Base-by-base conservation (phyloP, 2,113 vertebrate genomes). In the Ariopsis seemanni region DNA sequence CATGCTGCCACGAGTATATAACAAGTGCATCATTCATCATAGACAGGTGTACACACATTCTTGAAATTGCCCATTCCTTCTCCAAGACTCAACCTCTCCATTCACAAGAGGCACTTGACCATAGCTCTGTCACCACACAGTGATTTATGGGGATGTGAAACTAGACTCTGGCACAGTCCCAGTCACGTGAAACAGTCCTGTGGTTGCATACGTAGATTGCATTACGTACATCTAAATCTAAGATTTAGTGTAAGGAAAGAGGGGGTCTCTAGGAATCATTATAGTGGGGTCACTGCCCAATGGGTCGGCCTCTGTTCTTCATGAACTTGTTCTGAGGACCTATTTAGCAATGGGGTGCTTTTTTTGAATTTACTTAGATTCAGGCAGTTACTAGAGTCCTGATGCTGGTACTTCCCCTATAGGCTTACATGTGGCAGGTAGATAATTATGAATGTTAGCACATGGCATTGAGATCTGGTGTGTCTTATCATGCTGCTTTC, bases 401-500 rank as follows among this genome's bases (percentile, higher is more conserved):
- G 20, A 11, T 77, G 18, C 8, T 50, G 20, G 8, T 9, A 10
- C 20, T 77, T 11, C 10, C 18, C 15, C 14, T 67, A n/a, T 42
- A 34, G 34, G 11, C 22, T 53, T 53, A 50, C 20, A 78, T 1
- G 15, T 7, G 22, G 5, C 1, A 55, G 50, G 2, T 2, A 0
- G 18, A 48, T 18, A 7, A 48, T 74, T 74, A 27, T 34, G 27
- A 18, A 1, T 74, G 8, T 48, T 48, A 7, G 18, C 18, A 48
- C 18, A 42, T 34, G 69, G 48, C 25, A 42, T 0, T 75, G 20
- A 75, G 18, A 9, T 75, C 25, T 72, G 30, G 69, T 2, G 18
- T 72, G 15, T 72, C 20, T 71, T 71, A 71, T 71, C 71, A 50
- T 74, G 18, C 71, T 74, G 72, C 42, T 75, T 75, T 75, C 20